Conservation (phyloP, 2,113 vertebrate species). For the Elephas maximus region DNA sequence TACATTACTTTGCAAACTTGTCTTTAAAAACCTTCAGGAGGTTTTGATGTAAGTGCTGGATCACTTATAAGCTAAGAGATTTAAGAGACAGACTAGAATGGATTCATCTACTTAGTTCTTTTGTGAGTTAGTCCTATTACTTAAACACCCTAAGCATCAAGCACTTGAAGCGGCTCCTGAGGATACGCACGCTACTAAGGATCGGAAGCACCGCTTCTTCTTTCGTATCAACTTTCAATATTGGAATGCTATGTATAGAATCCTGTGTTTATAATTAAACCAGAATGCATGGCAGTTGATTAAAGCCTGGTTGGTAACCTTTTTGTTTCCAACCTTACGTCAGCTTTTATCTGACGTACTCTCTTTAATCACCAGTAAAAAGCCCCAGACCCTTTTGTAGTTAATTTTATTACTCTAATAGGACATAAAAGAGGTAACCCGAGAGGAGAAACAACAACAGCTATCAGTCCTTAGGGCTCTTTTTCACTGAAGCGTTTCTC, state of each 20-base stretch:
- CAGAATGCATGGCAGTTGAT: neutral
- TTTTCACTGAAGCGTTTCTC: neutral
- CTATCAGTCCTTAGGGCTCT: neutral
- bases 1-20: conserved; percentile 22
- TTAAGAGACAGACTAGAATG: neutral
- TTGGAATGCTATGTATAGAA: conserved; percentile 27
- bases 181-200: neutral
- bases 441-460: neutral
- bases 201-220: neutral
- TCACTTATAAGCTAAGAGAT: conserved; percentile 11
- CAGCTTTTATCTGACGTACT: neutral
- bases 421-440: neutral
- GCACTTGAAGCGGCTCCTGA: neutral
- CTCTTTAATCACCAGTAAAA: conserved; percentile 31
- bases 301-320: conserved; percentile 29
- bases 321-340: conserved; percentile 7
- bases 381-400: neutral
- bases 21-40: neutral
- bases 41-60: conserved; percentile 9
- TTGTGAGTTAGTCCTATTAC: neutral
- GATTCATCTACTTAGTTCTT: neutral
- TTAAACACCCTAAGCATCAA: neutral
- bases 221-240: neutral
- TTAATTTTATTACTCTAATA: conserved; percentile 3
- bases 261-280: conserved; percentile 41